A percentile compares a stretch with the other conserved stretches of the same genome.
Conservation (phyloP, 2,797 vertebrate genomes). For the Platyrinchus mystaceus region DNA sequence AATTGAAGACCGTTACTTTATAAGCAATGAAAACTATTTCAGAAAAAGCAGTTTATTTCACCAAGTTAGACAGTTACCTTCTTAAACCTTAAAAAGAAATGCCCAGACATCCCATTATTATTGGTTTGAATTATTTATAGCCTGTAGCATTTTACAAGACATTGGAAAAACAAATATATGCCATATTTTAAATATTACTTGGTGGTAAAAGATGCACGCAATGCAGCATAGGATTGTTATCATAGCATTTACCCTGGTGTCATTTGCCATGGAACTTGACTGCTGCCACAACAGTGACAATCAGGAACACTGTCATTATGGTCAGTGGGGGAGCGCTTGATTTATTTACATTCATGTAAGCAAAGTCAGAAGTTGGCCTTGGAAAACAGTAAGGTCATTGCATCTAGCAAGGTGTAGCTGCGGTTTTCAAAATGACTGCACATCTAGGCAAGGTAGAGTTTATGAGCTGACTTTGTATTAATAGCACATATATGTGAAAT, state of each 20-base stretch:
- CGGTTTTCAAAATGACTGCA: constrained; percentile 20
- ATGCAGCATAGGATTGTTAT: background rate
- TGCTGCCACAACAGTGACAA: constrained; percentile 19
- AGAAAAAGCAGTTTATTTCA: constrained; percentile 1
- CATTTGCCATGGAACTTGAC: background rate
- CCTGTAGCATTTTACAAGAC: constrained; percentile 21
- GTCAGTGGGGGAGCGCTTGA: constrained; percentile 27
- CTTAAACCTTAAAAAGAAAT: constrained; percentile 16
- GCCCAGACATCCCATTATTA: constrained; percentile 4
- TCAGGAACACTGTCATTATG: constrained; percentile 26
- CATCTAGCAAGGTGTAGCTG: background rate
- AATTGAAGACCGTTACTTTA: background rate
- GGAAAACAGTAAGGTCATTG: constrained; percentile 14
- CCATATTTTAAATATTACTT: constrained; percentile 40
- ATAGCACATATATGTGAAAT: constrained; percentile 7
- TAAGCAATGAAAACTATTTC: background rate
- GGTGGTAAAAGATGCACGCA: background rate
- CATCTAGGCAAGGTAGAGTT: background rate
- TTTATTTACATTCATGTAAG: constrained; percentile 39
- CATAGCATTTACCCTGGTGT: background rate
- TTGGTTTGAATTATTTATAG: constrained; percentile 51
- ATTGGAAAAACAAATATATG: constrained; percentile 34
- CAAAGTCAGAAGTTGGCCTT: constrained; percentile 29
- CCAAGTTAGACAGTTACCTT: background rate
- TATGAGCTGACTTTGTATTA: constrained; percentile 9